phyloP scores from a whole-genome alignment of 2,113 vertebrate genomes.

The Dendropsophus ebraccatus region DNA sequence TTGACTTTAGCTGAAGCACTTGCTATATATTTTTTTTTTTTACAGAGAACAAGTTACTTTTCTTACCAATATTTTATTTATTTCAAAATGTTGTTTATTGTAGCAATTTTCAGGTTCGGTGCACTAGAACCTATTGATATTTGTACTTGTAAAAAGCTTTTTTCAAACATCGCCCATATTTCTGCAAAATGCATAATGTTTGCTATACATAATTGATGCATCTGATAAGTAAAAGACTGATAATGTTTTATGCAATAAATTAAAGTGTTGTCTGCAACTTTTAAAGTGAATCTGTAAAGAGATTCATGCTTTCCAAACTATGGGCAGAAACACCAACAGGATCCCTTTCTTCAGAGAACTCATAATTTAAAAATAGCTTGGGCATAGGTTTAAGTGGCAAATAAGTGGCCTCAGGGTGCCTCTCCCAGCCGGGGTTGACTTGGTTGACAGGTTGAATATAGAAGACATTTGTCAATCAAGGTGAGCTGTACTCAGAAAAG shows the following conservation, averaged over 20 bases:
- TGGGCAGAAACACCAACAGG: no score
- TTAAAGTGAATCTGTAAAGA: neutral
- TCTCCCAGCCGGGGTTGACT: no score
- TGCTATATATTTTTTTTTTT: no score
- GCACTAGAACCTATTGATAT: neutral
- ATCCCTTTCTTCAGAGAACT: no score
- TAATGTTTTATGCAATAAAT: conserved; percentile 39
- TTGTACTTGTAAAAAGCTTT: conserved; percentile 36
- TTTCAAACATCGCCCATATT: neutral
- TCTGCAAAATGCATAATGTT: conserved; percentile 23
- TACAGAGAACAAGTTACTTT: neutral
- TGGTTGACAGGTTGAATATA: no score
- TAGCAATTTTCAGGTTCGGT: neutral
- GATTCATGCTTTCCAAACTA: no score
- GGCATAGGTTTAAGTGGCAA: no score
- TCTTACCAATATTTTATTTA: conserved; percentile 22
- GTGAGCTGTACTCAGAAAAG: no score
- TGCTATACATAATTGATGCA: conserved; percentile 25
- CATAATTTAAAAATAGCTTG: no score
- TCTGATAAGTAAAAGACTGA: conserved; percentile 37
- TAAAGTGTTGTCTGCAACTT: neutral
- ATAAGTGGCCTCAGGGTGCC: no score
- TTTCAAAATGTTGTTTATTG: neutral
- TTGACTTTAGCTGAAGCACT: neutral
- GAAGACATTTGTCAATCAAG: no score